Evolutionary conservation across 2,888 invertebrate species (phyloP).

Genomic region (Drosophila hawaiiensis): DNA sequence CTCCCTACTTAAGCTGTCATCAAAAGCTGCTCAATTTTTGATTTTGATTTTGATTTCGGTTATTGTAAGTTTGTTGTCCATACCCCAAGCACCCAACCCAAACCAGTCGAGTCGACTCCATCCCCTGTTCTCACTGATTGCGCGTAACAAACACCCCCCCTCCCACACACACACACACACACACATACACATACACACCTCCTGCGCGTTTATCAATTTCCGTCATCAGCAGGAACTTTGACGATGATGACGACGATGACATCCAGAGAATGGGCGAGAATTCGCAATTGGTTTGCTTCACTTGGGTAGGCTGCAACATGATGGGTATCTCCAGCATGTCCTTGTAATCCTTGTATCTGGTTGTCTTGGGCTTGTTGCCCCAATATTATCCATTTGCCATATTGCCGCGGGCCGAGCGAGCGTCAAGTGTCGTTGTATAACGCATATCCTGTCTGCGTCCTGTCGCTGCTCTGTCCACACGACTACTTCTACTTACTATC

Average conservation of each 20-base stretch:
- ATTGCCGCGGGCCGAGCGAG: conserved; percentile 38
- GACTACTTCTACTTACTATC: not conserved
- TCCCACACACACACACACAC: not conserved
- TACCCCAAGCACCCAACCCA: not conserved
- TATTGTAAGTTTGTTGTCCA: conserved; percentile 51
- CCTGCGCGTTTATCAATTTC: conserved; percentile 79
- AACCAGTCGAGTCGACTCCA: not conserved
- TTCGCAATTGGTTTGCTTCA: conserved; percentile 38
- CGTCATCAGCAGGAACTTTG: conserved; percentile 67
- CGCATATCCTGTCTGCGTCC: conserved; percentile 46
- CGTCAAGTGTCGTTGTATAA: conserved; percentile 48
- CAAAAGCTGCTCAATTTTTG: conserved; percentile 82
- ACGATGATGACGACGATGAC: conserved; percentile 32
- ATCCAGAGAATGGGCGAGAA: conserved; percentile 24
- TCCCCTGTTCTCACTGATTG: conserved; percentile 53
- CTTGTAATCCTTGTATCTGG: conserved; percentile 11
- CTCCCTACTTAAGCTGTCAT: conserved; percentile 76
- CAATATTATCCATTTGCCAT: conserved; percentile 53
- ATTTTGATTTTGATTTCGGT: conserved; percentile 77
- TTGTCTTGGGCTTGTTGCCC: conserved; percentile 22
- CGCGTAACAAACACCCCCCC: conserved; percentile 24
- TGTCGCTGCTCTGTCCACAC: conserved; percentile 16
- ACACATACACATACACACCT: not conserved
- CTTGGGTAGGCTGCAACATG: conserved; percentile 29
- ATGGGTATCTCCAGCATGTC: conserved; percentile 11